Evolutionary conservation across 1,140 invertebrate genomes (phyloP), one percentile per base, ranked within the genome.

Genomic region (Aphelenchoides avenae): DNA sequence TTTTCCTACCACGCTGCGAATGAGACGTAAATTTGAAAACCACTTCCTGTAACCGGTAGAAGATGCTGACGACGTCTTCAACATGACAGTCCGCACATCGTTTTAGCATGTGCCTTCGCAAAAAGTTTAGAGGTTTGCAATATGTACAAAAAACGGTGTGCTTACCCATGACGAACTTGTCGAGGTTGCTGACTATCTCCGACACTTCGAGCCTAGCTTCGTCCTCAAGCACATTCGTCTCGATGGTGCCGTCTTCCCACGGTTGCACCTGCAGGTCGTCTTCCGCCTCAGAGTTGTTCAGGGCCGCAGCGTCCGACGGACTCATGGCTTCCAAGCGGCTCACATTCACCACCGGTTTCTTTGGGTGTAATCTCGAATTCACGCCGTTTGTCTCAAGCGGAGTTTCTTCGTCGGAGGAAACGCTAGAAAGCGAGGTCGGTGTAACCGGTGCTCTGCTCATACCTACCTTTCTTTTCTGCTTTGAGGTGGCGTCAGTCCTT

Each of bases 121-220:
- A n/a, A n/a, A n/a, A n/a, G n/a, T n/a, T n/a, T n/a, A n/a, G n/a
- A n/a, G n/a, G 7, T 22, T 5, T 57, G 15, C 13, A 6, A 30
- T 13, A 6, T 37, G 7, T 36, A 6, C 11, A 42, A n/a, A n/a
- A n/a, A n/a, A n/a, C n/a, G n/a, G n/a, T 37, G 15, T 6, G 1
- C 30, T 55, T 36, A 65, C 66, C 58, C 53, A 70, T 64, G 9
- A 71, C 71, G 53, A 75, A 71, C 44, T 68, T 39, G 31, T 75
- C 68, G 18, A 72, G 46, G 53, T 72, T 72, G 37, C 64, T 71
- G 34, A 40, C 41, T 27, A 75, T 71, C 24, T 73, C 56, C 9
- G 53, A 20, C 20, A 61, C 51, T 44, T 46, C 66, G 20, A 36
- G 4, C 22, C 50, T 34, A 15, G 31, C 34, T 39, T 71, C 56